Evolutionary conservation across 2,797 vertebrate genomes (phyloP).

Genomic region (Brachyalestes nurse): DNA sequence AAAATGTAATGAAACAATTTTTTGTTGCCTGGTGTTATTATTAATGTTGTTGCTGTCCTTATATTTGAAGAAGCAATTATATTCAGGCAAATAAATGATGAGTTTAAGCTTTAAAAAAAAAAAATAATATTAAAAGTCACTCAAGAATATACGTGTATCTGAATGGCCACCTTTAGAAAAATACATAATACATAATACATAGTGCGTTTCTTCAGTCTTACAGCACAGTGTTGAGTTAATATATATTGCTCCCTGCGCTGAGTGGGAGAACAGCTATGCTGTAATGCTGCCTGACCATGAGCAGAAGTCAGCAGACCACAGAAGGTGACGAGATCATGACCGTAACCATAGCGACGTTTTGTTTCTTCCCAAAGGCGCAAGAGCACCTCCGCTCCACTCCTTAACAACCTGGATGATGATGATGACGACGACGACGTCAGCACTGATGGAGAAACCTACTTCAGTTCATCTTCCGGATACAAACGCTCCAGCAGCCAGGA

Average conservation of each 20-base stretch:
- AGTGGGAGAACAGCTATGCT: neutral
- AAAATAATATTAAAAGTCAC: too few species aligned
- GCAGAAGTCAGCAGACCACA: neutral
- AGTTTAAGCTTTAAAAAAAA: too few species aligned
- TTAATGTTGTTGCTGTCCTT: too few species aligned
- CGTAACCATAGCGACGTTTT: neutral
- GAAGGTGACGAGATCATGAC: neutral
- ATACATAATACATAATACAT: neutral
- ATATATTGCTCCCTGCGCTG: neutral
- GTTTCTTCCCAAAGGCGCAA: constrained; percentile 81
- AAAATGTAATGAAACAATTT: too few species aligned
- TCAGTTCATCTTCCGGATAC: constrained; percentile 83
- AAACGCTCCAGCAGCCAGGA: constrained; percentile 82
- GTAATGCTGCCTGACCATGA: neutral
- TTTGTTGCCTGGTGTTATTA: too few species aligned
- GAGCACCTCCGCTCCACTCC: constrained; percentile 81
- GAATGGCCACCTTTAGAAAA: too few species aligned
- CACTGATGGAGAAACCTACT: constrained; percentile 90
- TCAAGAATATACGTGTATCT: too few species aligned
- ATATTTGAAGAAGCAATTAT: too few species aligned
- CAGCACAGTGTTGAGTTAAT: neutral
- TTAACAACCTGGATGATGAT: constrained; percentile 83
- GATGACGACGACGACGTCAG: constrained; percentile 87
- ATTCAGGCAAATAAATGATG: too few species aligned
- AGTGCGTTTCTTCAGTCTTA: neutral